These are phyloP conservation scores for Vombatus ursinus DNA, from an alignment of 2,113 vertebrate genomes.

Conservation along the genomic window DNA sequence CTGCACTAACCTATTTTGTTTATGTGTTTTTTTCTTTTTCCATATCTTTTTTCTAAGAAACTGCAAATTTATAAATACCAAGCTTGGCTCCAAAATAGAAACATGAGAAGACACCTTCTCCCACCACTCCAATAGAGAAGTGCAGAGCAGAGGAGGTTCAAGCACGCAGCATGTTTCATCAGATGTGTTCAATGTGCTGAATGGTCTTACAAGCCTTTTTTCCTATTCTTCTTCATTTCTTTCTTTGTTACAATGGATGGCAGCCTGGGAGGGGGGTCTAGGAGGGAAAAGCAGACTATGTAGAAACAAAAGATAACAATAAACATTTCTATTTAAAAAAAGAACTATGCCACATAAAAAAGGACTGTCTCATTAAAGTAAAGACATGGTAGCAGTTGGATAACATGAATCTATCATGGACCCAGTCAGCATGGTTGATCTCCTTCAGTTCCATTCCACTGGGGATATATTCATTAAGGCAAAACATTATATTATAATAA, in stretches of 20 bases:
- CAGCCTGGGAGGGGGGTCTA: neutral
- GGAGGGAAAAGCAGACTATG: neutral
- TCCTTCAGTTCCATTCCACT: neutral
- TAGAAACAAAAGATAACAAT: neutral
- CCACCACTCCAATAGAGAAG: neutral
- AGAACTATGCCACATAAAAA: neutral
- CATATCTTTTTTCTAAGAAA: constrained; percentile 2
- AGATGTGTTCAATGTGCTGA: neutral
- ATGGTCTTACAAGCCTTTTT: neutral
- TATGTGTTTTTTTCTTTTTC: neutral
- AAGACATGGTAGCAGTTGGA: neutral
- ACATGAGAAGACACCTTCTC: neutral
- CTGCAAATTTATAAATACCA: neutral
- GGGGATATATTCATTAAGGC: neutral
- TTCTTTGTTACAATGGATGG: neutral
- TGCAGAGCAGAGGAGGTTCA: neutral
- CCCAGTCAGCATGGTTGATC: neutral
- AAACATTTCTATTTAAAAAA: neutral
- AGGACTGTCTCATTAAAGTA: neutral
- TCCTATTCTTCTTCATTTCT: neutral
- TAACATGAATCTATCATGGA: neutral
- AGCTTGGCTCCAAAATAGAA: neutral
- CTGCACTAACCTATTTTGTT: neutral
- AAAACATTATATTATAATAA: neutral
- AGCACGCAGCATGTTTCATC: neutral